A percentile compares a stretch with the other conserved stretches of the same genome.
These are phyloP conservation scores for Synanceia verrucosa DNA, from an alignment of 2,797 vertebrate species.

Conservation along the genomic window DNA sequence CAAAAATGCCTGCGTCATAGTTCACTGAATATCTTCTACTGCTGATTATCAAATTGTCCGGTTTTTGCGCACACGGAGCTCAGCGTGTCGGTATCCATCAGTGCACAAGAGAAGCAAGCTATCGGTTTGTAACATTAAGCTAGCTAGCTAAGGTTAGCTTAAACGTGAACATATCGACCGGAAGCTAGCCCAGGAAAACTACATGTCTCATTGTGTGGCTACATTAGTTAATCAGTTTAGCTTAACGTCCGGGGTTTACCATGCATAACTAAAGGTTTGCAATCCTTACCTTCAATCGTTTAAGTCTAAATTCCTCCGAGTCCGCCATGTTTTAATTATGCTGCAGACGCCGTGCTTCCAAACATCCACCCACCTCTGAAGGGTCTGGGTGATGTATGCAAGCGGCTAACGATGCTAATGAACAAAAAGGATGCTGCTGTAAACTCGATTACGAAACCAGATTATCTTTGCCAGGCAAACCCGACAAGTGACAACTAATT, in stretches of 20 bases:
- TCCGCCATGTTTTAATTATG: conserved; percentile 82
- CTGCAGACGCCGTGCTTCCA: conserved; percentile 63
- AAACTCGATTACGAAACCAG: neutral
- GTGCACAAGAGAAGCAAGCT: conserved; percentile 31
- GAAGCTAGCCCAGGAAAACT: neutral
- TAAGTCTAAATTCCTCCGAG: conserved; percentile 72
- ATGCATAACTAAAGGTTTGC: rapidly evolving
- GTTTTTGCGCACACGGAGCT: neutral
- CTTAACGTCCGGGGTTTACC: rapidly evolving
- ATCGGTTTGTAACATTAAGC: conserved; percentile 5
- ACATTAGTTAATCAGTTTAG: rapidly evolving
- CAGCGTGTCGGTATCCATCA: conserved; percentile 15
- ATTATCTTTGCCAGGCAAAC: neutral
- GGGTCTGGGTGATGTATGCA: conserved; percentile 21
- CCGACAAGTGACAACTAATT: neutral
- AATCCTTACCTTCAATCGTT: conserved; percentile 71
- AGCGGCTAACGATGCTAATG: neutral
- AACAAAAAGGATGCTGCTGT: neutral
- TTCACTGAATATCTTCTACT: rapidly evolving
- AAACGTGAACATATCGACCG: conserved; percentile 27
- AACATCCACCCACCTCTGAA: conserved; percentile 46
- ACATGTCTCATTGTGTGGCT: too few relatives aligned
- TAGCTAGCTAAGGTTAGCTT: conserved; percentile 62
- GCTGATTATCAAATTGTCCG: too few relatives aligned
- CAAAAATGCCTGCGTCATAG: rapidly evolving